A percentile compares a stretch with the other conserved stretches of the same genome.
Conservation (phyloP, 1,140 invertebrate species). For the Lepidurus arcticus region DNA sequence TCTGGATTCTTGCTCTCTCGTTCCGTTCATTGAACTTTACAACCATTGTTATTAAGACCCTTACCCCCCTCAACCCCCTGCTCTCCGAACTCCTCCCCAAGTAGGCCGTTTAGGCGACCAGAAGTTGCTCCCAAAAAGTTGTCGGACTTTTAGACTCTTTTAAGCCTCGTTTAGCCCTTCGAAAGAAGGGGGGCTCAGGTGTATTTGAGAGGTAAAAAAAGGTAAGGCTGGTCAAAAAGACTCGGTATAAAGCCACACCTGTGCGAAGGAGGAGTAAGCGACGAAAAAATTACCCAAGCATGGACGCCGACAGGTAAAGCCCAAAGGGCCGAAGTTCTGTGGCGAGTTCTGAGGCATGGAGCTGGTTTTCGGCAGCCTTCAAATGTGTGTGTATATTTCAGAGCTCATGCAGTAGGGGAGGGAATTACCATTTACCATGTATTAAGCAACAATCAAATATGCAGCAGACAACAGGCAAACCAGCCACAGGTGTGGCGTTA, state of each 20-base stretch:
- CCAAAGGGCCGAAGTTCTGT: conserved; percentile 9
- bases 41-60: background rate
- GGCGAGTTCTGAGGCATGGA: background rate
- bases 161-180: background rate
- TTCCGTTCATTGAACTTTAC: background rate
- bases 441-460: too few relatives aligned
- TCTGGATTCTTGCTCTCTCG: too few relatives aligned
- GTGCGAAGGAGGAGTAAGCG: background rate
- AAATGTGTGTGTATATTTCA: background rate
- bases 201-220: background rate
- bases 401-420: background rate
- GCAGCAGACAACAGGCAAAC: too few relatives aligned
- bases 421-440: background rate
- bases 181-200: background rate
- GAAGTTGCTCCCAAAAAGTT: background rate
- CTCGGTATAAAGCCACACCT: background rate
- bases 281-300: conserved; percentile 19
- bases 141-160: background rate
- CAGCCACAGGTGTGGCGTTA: too few relatives aligned
- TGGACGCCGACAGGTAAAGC: conserved; percentile 10
- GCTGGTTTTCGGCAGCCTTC: background rate
- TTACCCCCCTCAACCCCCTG: background rate
- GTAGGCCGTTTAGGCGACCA: background rate
- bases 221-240: background rate
- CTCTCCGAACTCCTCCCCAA: background rate